A percentile compares a stretch with the other conserved stretches of the same genome.
Conservation (phyloP, 1,140 invertebrate genomes). For the Rhizoglyphus robini region DNA sequence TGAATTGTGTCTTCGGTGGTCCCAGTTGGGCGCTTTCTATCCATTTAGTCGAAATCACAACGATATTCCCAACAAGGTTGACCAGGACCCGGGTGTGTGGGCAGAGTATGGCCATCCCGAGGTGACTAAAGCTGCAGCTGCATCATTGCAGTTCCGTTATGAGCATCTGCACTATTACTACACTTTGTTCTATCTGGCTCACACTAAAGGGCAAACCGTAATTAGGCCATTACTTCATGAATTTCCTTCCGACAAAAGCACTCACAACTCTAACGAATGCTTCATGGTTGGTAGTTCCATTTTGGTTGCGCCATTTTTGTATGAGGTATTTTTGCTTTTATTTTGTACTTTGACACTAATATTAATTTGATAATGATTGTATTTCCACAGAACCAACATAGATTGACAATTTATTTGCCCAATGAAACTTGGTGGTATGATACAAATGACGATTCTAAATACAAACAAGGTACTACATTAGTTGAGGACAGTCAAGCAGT, state of each 20-base stretch:
- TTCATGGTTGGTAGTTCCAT: conserved; percentile 14
- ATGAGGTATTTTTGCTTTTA: conserved; percentile 14
- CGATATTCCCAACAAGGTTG: conserved; percentile 25
- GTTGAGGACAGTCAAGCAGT: not conserved
- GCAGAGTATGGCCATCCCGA: not conserved
- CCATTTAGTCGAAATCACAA: conserved; percentile 39
- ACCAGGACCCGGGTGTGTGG: conserved; percentile 19
- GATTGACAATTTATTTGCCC: not conserved
- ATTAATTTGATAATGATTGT: not conserved
- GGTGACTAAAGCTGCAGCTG: conserved; percentile 23
- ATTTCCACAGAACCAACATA: conserved; percentile 14
- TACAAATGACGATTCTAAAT: not conserved
- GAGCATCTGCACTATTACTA: conserved; percentile 38
- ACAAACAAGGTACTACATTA: not conserved
- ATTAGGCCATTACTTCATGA: conserved; percentile 35
- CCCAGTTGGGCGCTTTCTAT: conserved; percentile 59
- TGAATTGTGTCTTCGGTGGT: conserved; percentile 41
- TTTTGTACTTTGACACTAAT: not conserved
- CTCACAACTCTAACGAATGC: conserved; percentile 18
- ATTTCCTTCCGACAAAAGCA: conserved; percentile 12
- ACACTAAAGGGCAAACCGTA: conserved; percentile 31
- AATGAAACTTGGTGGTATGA: not conserved
- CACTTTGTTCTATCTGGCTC: conserved; percentile 33
- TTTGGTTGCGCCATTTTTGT: conserved; percentile 17
- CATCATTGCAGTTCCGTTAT: conserved; percentile 35